phyloP scores from a whole-genome alignment of 1,140 invertebrate species.

The Stegodyphus dumicola region DNA sequence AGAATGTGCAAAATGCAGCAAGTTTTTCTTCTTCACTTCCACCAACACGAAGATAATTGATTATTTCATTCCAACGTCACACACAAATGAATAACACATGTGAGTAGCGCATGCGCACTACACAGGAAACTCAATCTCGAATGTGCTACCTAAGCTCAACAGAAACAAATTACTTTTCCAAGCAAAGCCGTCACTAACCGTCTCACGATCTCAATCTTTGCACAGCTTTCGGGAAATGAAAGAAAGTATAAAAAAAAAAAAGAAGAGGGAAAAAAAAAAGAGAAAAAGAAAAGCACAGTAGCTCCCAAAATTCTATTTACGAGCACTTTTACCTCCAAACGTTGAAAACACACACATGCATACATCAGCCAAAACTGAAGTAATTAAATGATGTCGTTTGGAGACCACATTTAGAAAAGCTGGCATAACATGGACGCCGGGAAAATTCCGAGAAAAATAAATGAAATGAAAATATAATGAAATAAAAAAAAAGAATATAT shows the following conservation, averaged over 20 bases:
- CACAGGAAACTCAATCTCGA: background rate
- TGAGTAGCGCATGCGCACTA: background rate
- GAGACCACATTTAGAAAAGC: slow-evolving; percentile 18
- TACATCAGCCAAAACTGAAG: slow-evolving; percentile 26
- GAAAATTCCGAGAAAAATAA: slow-evolving; percentile 41
- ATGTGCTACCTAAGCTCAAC: background rate
- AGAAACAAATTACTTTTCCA: slow-evolving; percentile 18
- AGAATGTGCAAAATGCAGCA: no score
- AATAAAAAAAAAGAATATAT: slow-evolving; percentile 16
- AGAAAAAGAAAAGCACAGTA: background rate
- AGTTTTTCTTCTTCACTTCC: no score
- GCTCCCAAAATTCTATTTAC: slow-evolving; percentile 37
- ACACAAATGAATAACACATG: background rate
- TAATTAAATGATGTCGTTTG: slow-evolving; percentile 56
- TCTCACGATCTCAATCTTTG: slow-evolving; percentile 34
- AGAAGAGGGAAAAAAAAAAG: background rate
- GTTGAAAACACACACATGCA: background rate
- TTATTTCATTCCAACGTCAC: no score
- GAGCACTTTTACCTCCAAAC: background rate
- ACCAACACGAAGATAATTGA: no score
- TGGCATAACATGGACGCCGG: slow-evolving; percentile 29
- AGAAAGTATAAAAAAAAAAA: background rate
- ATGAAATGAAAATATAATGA: slow-evolving; percentile 53
- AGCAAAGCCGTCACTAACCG: background rate
- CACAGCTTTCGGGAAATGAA: slow-evolving; percentile 27